A percentile compares a stretch with the other conserved stretches of the same genome.
Evolutionary conservation across 2,888 invertebrate genomes (phyloP).

Genomic region (Drosophila pullipes): DNA sequence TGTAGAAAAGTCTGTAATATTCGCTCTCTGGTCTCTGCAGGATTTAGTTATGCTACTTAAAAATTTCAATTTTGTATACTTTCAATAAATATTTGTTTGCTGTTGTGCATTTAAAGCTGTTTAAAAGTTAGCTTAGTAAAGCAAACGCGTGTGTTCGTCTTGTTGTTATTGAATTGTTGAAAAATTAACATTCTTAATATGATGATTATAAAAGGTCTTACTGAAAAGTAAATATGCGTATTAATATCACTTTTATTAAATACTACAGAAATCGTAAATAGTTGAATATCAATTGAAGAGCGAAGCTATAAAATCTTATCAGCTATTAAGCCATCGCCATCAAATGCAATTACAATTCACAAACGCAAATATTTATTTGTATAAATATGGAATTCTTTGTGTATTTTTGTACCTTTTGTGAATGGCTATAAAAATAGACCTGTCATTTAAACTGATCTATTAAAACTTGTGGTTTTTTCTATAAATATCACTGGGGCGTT

Average conservation of each 20-base stretch:
- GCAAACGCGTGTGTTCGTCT: no score
- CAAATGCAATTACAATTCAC: conserved; percentile 17
- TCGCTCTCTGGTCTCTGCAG: neutral
- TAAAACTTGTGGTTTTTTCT: conserved; percentile 72
- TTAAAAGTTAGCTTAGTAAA: neutral
- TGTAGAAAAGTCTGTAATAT: neutral
- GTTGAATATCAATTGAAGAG: neutral
- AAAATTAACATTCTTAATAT: no score
- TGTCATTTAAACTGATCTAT: conserved; percentile 70
- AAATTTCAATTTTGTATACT: neutral
- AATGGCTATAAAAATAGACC: conserved; percentile 71
- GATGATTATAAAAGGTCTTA: neutral
- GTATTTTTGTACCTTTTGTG: conserved; percentile 45
- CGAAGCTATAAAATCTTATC: neutral
- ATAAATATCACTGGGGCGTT: conserved; percentile 58
- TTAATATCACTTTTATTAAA: neutral
- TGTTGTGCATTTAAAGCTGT: neutral
- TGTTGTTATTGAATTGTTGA: neutral
- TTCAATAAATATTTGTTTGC: neutral
- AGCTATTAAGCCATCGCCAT: conserved; percentile 14
- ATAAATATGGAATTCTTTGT: conserved; percentile 5
- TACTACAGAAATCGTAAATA: neutral
- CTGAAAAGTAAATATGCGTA: neutral
- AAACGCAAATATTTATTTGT: conserved; percentile 7
- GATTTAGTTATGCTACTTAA: neutral